Base-by-base conservation (phyloP, 2,888 invertebrate genomes). In the Mesochorus sp. region DNA sequence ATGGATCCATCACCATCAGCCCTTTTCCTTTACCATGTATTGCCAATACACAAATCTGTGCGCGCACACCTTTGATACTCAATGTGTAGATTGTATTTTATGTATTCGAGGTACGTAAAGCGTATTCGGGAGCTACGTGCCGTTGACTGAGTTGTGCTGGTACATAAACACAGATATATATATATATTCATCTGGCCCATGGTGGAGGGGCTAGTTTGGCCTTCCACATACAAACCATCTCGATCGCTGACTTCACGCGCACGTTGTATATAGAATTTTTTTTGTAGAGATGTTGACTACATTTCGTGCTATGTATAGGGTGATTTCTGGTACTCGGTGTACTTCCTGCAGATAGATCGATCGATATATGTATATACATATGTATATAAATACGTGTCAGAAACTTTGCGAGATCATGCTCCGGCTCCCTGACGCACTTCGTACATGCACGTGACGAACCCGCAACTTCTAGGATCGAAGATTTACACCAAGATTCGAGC, bases 401-500 rank as follows among this genome's bases (percentile, higher is more conserved):
- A 2, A 28, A 42, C 8, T 31, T 19, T 3, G 49, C 10, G 73
- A 37, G 73, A 73, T 73, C 73, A 73, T 49, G 64, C 31, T n/a
- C 64, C 37, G 28, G 34, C 37, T 64, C 8, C 37, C 37, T 66
- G 26, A 49, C 57, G 49, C 31, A n/a, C n/a, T n/a, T n/a, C n/a
- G 17, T 55, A 12, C 47, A 55, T 14, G 17, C 57, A 73, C 64
- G 57, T 66, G 73, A 66, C 57, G 55, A 55, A 39, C 53, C 14
- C 37, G 44, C n/a, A 14, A 17, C 12, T 39, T 55, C 34, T 53
- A 55, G 72, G 34, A 72, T 72, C 53, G 62, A 55, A 72, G 71
- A 62, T 72, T 26, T 61, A 61, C 61, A 42, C 53, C 51, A 17
- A 24, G 34, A 26, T 31, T 34, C 19, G 42, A 55, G 19, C 17